Evolutionary conservation across 2,113 vertebrate genomes (phyloP), one percentile per base, ranked within the genome.

Genomic region (Siphamia tubifer): DNA sequence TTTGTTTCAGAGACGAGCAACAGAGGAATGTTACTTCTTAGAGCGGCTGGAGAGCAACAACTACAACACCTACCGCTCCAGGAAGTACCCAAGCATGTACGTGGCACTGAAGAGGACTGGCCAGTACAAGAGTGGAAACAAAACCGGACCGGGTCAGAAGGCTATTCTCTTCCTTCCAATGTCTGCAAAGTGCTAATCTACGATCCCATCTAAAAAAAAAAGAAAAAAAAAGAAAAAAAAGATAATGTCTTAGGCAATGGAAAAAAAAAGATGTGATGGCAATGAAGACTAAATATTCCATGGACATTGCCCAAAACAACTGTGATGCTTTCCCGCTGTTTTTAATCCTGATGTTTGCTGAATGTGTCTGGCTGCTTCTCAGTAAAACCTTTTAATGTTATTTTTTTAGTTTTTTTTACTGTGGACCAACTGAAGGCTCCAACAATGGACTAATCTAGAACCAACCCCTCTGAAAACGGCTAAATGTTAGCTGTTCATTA

Each of bases 161-260:
- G 96, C 98, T 69, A 95, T 99, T 68, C 96, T 99, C 66, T 99
- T 99, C 45, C 97, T 99, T 34, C 98, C 98, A 1, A 99, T 99
- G 96, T 95, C 96, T 35, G 92, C 94, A 71, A 98, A 95, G 77
- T 90, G 91, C 91, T 99, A 94, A 96, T 53, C 67, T 11, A 54
- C 27, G 55, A 36, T 17, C 17, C 1, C 45, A n/a, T 4, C 0
- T 21, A 34, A 38, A 52, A 44, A 32, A 30, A 27, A n/a, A n/a
- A n/a, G n/a, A n/a, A n/a, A n/a, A n/a, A n/a, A n/a, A n/a, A n/a
- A n/a, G n/a, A n/a, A n/a, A n/a, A n/a, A n/a, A n/a, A n/a, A n/a
- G n/a, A 11, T 8, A 24, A 61, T 3, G 61, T 57, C 57, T 73
- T n/a, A 23, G 52, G 24, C 28, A 24, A 34, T n/a, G 11, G 61